phyloP scores from a whole-genome alignment of 1,140 invertebrate species.

The Leptestheria dahalacensis region DNA sequence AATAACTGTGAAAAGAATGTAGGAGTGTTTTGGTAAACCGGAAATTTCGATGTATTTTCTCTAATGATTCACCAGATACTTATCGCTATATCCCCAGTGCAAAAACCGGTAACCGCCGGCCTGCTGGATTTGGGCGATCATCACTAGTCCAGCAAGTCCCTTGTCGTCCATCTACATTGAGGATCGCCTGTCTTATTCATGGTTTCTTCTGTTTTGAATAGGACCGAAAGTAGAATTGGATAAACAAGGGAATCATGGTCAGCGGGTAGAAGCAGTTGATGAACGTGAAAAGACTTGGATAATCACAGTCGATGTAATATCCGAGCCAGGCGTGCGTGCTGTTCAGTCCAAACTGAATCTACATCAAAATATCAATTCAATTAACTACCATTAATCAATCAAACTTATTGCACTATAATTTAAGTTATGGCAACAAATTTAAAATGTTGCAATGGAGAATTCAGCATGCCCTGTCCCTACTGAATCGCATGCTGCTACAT shows the following conservation, averaged over 20 bases:
- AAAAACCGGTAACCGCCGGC: no score
- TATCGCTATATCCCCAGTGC: no score
- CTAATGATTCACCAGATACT: no score
- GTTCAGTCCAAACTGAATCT: slow-evolving; percentile 24
- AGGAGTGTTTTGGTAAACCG: no score
- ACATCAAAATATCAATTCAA: not conserved
- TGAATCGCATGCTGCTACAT: no score
- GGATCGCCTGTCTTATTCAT: no score
- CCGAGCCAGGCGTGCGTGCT: slow-evolving; percentile 21
- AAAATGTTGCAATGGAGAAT: not conserved
- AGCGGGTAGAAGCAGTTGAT: slow-evolving; percentile 28
- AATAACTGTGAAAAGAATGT: no score
- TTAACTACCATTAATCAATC: not conserved
- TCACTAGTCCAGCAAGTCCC: no score
- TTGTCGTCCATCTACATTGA: no score
- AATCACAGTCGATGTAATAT: slow-evolving; percentile 27
- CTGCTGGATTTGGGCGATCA: no score
- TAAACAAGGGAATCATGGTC: slow-evolving; percentile 31
- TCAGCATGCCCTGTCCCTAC: not conserved
- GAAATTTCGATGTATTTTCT: no score
- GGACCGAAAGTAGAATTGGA: slow-evolving; percentile 33
- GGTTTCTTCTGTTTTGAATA: slow-evolving; percentile 15
- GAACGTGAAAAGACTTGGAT: slow-evolving; percentile 26
- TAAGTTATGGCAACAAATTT: not conserved
- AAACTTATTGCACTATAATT: not conserved